Evolutionary conservation across 2,113 vertebrate species (phyloP), one percentile per base, ranked within the genome.

Genomic region (Etia nguti): DNA sequence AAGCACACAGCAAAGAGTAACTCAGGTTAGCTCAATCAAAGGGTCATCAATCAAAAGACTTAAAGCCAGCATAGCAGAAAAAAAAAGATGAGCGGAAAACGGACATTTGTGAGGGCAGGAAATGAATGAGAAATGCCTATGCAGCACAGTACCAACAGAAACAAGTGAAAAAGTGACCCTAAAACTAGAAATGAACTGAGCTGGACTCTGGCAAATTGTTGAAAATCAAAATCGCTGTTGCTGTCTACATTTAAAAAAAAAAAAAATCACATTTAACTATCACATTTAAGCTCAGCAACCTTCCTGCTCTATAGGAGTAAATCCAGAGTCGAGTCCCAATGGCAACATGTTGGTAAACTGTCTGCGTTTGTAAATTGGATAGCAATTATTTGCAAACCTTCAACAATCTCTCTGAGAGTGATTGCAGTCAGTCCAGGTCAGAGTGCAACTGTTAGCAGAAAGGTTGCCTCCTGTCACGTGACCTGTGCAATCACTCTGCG

Each of bases 1-100:
- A 93, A 88, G 77, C 34, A 86, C 81, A 55, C 55, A 3, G 52
- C 57, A 29, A 29, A 75, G 41, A 82, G 26, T 54, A 38, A 46
- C n/a, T 5, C 50, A 52, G 79, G 56, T 43, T 29, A 50, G 15
- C 41, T 43, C 89, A 88, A 73, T 91, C 85, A 89, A 65, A 82
- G 75, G 41, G 15, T 24, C 60, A 4, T 90, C 8, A 75, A 86
- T 90, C 57, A 82, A 80, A 81, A 52, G n/a, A 82, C 3, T 3
- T 15, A 6, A 6, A 60, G 77, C 10, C 81, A 31, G 20, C 4
- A 36, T 16, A 46, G 43, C 7, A 56, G 73, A 26, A 56, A 85
- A 22, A 68, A 62, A 56, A 29, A 85, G 59, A 89, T 18, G 16
- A 54, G 18, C 3, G 12, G 43, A 31, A 50, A 26, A 52, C 3